phyloP scores from a whole-genome alignment of 1,140 invertebrate species.

The Chelonus insularis region DNA sequence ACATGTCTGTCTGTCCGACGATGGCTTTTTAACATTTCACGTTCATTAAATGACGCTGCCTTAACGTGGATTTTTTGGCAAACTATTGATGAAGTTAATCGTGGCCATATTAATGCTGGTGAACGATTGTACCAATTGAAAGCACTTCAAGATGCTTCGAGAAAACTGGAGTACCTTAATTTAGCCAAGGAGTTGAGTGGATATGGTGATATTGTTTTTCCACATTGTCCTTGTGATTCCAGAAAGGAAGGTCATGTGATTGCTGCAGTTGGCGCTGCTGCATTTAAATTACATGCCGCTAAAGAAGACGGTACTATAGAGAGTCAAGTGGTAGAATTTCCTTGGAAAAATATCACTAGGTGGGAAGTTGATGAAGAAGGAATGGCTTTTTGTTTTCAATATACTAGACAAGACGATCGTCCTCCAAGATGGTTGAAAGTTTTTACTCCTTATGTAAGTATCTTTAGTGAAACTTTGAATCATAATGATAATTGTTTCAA shows the following conservation, averaged over 20 bases:
- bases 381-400: constrained; percentile 87
- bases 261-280: constrained; percentile 71
- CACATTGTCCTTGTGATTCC: constrained; percentile 93
- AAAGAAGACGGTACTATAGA: constrained; percentile 83
- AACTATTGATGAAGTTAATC: constrained; percentile 93
- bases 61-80: constrained; percentile 76
- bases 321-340: constrained; percentile 83
- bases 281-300: constrained; percentile 86
- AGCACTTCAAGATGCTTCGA: constrained; percentile 86
- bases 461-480: too few species aligned
- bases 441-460: constrained; percentile 90
- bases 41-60: constrained; percentile 67
- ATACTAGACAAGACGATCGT: constrained; percentile 76
- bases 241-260: constrained; percentile 90
- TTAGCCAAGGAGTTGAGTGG: constrained; percentile 84
- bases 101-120: constrained; percentile 85
- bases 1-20: constrained; percentile 92
- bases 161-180: constrained; percentile 87
- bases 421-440: constrained; percentile 86
- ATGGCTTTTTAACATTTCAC: constrained; percentile 86
- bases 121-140: constrained; percentile 93
- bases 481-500: too few species aligned
- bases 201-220: constrained; percentile 91
- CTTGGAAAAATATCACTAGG: constrained; percentile 78
- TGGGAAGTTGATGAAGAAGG: constrained; percentile 91